A percentile compares a stretch with the other conserved stretches of the same genome.
Evolutionary conservation across 2,888 invertebrate genomes (phyloP).

Genomic region (Lathronympha strigana): DNA sequence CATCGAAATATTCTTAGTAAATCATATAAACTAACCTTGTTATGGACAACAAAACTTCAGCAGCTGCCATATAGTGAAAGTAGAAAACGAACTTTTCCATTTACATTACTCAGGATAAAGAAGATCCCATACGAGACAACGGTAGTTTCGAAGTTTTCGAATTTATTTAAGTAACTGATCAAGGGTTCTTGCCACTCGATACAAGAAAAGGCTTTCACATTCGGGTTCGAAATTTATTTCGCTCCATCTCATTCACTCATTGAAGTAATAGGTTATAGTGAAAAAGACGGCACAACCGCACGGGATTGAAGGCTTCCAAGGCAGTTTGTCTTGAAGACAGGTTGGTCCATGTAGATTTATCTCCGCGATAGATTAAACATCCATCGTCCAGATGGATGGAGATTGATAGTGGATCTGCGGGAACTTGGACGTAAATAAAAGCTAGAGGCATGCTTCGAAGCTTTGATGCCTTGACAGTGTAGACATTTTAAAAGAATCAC

Average conservation of each 20-base stretch:
- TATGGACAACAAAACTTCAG: constrained; percentile 13
- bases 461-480: neutral
- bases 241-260: constrained; percentile 8
- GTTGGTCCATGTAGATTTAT: constrained; percentile 35
- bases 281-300: constrained; percentile 8
- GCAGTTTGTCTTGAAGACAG: constrained; percentile 32
- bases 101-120: constrained; percentile 31
- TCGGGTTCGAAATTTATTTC: constrained; percentile 22
- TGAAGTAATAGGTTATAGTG: constrained; percentile 10
- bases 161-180: constrained; percentile 33
- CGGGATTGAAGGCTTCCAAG: constrained; percentile 2
- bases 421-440: constrained; percentile 26
- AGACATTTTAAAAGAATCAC: neutral
- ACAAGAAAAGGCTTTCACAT: constrained; percentile 25
- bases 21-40: neutral
- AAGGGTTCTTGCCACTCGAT: constrained; percentile 26
- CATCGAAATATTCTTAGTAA: too few species aligned
- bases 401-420: constrained; percentile 34
- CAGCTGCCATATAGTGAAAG: constrained; percentile 8
- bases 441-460: neutral
- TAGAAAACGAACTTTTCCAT: constrained; percentile 20
- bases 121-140: constrained; percentile 22
- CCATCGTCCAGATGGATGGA: constrained; percentile 36
- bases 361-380: constrained; percentile 37
- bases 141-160: constrained; percentile 25